Base-by-base conservation (phyloP, 2,888 invertebrate species). In the Drosophila rellima region DNA sequence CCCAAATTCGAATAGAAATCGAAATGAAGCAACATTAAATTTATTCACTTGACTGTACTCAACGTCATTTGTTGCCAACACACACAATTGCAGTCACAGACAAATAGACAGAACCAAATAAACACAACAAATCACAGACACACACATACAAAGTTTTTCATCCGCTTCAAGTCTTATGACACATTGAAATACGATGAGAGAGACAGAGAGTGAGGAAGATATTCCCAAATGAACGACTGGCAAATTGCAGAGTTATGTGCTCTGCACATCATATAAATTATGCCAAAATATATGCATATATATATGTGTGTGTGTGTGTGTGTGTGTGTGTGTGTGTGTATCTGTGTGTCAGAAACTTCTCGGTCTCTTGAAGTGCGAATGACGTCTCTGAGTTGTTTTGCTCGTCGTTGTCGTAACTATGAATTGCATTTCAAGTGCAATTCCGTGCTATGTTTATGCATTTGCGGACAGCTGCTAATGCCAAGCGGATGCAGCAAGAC, bases 191-290 rank as follows among this genome's bases (percentile, higher is more conserved):
- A 8, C n/a, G 15, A 47, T n/a, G 20, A 33, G 10, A 33, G 26
- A 6, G 42, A 18, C 23, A 40, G 15, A 45, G 42, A 18, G 17
- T 33, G 15, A 45, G 51, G 10, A 17, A 33, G 45, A 50, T 64
- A 61, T 61, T 78, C 78, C 78, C 75, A 68, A 68, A 75, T 73
- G 78, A 68, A 78, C 61, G 64, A 55, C 68, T 75, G 64, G 47
- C 74, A 76, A 76, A 76, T 76, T 78, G 78, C 44, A 62, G 55
- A 78, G 64, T 78, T 73, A 78, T 76, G 74, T 68, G 69, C 60
- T 68, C 63, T 44, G 52, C 74, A 78, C 74, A 73, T 78, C 75
- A 59, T 20, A 73, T 75, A 73, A 69, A 75, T 75, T 75, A 75
- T 75, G 78, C 69, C 73, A 52, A 56, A 56, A 60, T 74, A 45